phyloP scores from a whole-genome alignment of 1,140 invertebrate species.

The Mylabris phalerata region DNA sequence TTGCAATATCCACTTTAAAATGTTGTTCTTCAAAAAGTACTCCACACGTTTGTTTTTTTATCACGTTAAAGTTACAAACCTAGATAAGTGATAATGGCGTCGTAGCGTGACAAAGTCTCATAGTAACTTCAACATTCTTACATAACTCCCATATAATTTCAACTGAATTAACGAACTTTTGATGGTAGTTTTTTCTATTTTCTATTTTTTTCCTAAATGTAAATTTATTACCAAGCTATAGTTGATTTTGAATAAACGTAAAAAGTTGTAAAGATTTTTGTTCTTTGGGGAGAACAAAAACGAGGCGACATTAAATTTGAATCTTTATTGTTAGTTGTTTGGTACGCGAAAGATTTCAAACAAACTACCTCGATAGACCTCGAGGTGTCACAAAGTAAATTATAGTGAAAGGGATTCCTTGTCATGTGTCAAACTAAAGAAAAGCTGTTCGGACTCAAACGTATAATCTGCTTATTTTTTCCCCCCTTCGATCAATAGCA shows the following conservation, averaged over 20 bases:
- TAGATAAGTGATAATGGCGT: conserved; percentile 21
- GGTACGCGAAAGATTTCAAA: no score
- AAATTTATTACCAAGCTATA: conserved; percentile 9
- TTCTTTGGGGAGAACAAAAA: conserved; percentile 2
- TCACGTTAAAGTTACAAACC: conserved; percentile 18
- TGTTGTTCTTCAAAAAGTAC: no score
- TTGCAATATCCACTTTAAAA: no score
- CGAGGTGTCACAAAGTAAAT: conserved; percentile 28
- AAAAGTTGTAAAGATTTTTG: neutral
- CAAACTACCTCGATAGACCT: conserved; percentile 14
- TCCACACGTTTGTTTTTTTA: conserved; percentile 1
- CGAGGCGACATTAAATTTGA: conserved; percentile 9
- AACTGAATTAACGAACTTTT: conserved; percentile 10
- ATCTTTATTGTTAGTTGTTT: conserved; percentile 8
- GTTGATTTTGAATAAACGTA: conserved; percentile 2
- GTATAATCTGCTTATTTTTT: conserved; percentile 20
- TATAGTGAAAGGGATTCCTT: conserved; percentile 33
- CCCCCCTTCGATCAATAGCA: conserved; percentile 17
- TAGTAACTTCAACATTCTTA: conserved; percentile 10
- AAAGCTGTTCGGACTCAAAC: conserved; percentile 11
- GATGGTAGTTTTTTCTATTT: conserved; percentile 4
- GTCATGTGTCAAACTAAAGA: conserved; percentile 26
- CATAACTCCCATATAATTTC: conserved; percentile 13
- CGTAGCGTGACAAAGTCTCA: conserved; percentile 16
- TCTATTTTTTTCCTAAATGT: conserved; percentile 2